phyloP scores from a whole-genome alignment of 2,113 vertebrate genomes.

The Myiagra hebetior region DNA sequence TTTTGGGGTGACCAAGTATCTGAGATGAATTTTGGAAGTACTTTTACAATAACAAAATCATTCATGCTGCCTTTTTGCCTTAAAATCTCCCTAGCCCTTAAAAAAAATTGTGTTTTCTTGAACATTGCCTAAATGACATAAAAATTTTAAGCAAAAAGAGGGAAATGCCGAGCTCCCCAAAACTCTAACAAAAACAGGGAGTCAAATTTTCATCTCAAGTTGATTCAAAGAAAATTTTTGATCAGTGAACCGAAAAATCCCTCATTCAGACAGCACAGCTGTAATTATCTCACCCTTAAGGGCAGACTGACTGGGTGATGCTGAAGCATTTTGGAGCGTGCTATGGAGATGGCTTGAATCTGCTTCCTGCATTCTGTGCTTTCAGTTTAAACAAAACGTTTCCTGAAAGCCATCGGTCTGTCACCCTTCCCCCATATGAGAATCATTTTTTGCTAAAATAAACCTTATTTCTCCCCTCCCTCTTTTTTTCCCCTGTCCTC shows the following conservation, averaged over 20 bases:
- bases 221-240: neutral
- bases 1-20: neutral
- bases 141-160: neutral
- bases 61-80: neutral
- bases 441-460: neutral
- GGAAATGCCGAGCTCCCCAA: fast-evolving
- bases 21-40: neutral
- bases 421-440: neutral
- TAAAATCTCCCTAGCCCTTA: neutral
- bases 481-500: fast-evolving
- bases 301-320: neutral
- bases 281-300: constrained; percentile 21
- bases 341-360: neutral
- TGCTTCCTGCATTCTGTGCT: neutral
- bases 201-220: neutral
- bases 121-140: neutral
- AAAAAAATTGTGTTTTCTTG: neutral
- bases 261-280: neutral
- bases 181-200: neutral
- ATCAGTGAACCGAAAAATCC: constrained; percentile 5
- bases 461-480: neutral
- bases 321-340: neutral
- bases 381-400: neutral
- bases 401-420: neutral
- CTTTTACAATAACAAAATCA: neutral